phyloP scores from a whole-genome alignment of 2,888 invertebrate species.

The Agapostemon virescens region DNA sequence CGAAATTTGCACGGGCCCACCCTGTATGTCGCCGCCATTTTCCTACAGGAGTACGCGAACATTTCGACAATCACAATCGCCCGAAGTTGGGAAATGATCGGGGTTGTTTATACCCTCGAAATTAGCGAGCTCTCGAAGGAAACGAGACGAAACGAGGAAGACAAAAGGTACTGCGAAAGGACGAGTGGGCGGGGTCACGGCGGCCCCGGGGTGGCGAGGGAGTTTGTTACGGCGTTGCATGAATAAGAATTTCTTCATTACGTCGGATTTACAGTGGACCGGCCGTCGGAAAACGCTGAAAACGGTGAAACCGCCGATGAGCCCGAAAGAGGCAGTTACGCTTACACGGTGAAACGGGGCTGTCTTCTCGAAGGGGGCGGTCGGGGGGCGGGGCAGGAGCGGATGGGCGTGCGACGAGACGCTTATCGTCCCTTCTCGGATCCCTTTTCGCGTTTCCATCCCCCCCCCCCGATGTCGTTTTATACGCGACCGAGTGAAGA shows the following conservation, averaged over 20 bases:
- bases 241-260: conserved; percentile 48
- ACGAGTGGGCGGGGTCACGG: not conserved
- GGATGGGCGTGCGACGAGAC: conserved; percentile 16
- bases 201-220: not conserved
- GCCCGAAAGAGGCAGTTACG: conserved; percentile 10
- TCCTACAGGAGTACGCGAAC: no score
- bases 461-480: conserved; percentile 24
- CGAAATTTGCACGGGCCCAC: no score
- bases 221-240: conserved; percentile 27
- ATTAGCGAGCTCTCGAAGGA: conserved; percentile 16
- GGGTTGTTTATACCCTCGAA: conserved; percentile 28
- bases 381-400: not conserved
- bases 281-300: conserved; percentile 21
- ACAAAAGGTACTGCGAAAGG: not conserved
- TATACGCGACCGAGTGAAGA: conserved; percentile 22
- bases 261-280: conserved; percentile 40
- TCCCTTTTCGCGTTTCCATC: conserved; percentile 25
- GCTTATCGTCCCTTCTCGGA: conserved; percentile 24
- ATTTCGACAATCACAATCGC: not conserved
- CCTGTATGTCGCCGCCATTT: no score
- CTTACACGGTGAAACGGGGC: conserved; percentile 2
- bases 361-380: conserved; percentile 4
- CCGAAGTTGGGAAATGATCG: conserved; percentile 12
- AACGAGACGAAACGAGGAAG: not conserved
- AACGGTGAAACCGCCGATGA: conserved; percentile 10